Conservation (phyloP, 2,113 vertebrate species). For the Chroicocephalus ridibundus region DNA sequence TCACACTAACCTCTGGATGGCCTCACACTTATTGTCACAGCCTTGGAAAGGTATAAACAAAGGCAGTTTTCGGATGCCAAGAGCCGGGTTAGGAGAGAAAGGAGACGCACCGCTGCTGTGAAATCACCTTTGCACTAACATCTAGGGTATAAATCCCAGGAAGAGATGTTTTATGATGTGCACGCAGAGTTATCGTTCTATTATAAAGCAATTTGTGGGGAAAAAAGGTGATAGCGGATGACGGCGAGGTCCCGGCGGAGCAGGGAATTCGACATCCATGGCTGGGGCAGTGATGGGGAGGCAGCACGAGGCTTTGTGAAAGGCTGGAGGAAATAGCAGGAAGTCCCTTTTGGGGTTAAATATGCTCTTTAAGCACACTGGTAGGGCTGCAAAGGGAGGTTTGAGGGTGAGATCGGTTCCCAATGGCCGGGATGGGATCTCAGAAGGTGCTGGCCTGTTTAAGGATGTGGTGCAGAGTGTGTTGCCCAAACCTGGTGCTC, state of each 20-base stretch:
- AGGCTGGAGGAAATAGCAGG: background rate
- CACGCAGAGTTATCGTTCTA: accelerated
- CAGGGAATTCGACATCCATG: accelerated
- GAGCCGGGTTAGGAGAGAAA: background rate
- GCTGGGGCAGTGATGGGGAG: background rate
- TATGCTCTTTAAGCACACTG: accelerated
- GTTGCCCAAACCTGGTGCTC: background rate
- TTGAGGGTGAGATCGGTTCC: background rate
- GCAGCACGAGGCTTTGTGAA: background rate
- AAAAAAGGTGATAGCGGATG: background rate
- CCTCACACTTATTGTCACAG: background rate
- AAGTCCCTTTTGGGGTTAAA: background rate
- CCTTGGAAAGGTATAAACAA: constrained; percentile 52
- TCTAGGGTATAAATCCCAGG: background rate
- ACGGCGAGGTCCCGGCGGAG: accelerated
- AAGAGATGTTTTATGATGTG: background rate
- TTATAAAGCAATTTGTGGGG: background rate
- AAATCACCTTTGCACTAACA: background rate
- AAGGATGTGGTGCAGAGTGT: background rate
- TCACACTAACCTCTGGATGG: constrained; percentile 63
- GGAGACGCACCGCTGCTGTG: background rate
- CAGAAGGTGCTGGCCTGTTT: background rate
- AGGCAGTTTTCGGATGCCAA: background rate
- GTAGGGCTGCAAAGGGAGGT: background rate
- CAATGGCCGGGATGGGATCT: background rate